A percentile compares a stretch with the other conserved stretches of the same genome.
Conservation (phyloP, 2,888 invertebrate genomes). For the Aleiodes alternator region DNA sequence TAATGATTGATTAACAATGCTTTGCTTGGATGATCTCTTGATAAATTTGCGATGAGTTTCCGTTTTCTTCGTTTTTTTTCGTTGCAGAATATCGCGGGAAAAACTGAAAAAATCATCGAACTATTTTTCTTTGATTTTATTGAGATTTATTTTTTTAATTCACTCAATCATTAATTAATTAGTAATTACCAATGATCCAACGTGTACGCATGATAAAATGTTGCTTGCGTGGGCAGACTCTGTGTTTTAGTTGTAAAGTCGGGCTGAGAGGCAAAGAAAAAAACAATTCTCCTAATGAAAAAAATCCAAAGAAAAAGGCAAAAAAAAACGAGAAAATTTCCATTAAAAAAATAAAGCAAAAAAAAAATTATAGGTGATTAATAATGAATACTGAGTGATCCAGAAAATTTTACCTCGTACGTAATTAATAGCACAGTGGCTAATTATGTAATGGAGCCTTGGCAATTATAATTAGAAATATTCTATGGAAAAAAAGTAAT, state of each 20-base stretch:
- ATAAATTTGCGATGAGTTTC: constrained; percentile 47
- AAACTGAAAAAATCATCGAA: too few species aligned
- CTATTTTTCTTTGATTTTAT: too few species aligned
- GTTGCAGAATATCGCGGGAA: too few species aligned
- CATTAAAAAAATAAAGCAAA: constrained; percentile 18
- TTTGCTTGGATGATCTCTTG: constrained; percentile 49
- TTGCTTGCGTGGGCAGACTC: constrained; percentile 54
- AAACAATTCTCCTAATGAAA: constrained; percentile 49
- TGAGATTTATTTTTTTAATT: constrained; percentile 36
- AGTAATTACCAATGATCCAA: neutral
- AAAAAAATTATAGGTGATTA: constrained; percentile 27
- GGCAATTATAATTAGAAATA: constrained; percentile 46
- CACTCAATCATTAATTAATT: neutral
- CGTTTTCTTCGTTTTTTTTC: neutral
- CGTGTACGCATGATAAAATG: constrained; percentile 53
- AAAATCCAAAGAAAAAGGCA: neutral
- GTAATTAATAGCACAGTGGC: constrained; percentile 53
- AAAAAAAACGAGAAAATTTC: constrained; percentile 4
- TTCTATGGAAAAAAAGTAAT: constrained; percentile 9
- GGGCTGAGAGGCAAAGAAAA: constrained; percentile 45
- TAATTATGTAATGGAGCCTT: constrained; percentile 53
- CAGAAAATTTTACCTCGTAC: constrained; percentile 42
- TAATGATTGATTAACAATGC: constrained; percentile 38
- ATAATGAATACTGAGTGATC: constrained; percentile 53
- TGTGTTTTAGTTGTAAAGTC: constrained; percentile 55